Base-by-base conservation (phyloP, 2,888 invertebrate genomes). In the Aphodius sticticus region DNA sequence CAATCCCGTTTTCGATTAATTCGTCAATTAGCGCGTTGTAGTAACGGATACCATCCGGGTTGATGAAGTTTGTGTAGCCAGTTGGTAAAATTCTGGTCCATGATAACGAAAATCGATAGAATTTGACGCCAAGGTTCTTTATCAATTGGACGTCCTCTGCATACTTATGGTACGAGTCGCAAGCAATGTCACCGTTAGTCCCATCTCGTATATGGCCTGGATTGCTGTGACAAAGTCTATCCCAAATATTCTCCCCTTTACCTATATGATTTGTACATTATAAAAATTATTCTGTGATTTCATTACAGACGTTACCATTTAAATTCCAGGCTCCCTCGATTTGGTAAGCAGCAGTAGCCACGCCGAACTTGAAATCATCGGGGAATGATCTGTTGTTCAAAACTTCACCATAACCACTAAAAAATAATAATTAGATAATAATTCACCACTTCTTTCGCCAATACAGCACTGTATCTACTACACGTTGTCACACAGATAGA, bases 11-110 rank as follows among this genome's bases (percentile, higher is more conserved):
- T 2, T 88, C 90, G 7, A 94, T 82, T 6, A 96, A 90, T 84
- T 93, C 94, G 85, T 95, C 90, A 78, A 96, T 94, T 71, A 97
- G 88, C 83, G 93, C 92, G 85, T 93, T 93, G 87, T 97, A 97
- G 88, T 96, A 96, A 80, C 92, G 89, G 12, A 97, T 90, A 16
- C 95, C 97, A 2, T 92, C 90, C 70, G 91, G 89, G 86, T 95
- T 97, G 15, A 95, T 90, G 16, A 91, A 86, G 84, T 93, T 92
- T 12, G 92, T 90, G 79, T 92, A 90, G 7, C 95, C 96, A 14
- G 91, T 92, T 0, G 96, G 95, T 82, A 96, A 89, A 75, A 96
- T 90, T 76, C 96, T 90, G 0, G 94, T 88, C 96, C 96, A 96
- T 0, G 95, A 92, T 83, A 95, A 91, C 0, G 94, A 95, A 87